A percentile compares a stretch with the other conserved stretches of the same genome.
These are phyloP conservation scores for Dasypogon diadema DNA, from an alignment of 2,888 invertebrate genomes.

Conservation along the genomic window DNA sequence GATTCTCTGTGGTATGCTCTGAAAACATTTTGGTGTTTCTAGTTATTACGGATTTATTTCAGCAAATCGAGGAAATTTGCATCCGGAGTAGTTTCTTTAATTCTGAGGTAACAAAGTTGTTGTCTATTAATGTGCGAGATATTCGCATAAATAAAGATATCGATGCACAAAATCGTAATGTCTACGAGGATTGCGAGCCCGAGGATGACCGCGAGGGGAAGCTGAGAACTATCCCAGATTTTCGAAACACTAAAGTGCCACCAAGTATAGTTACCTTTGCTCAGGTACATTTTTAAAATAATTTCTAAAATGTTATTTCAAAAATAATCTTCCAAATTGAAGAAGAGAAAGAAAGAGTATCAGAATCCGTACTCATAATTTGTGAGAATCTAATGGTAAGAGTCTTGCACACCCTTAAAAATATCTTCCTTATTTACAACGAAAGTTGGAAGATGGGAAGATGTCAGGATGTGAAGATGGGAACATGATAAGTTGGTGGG, in stretches of 20 bases:
- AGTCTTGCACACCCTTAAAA: too few relatives aligned
- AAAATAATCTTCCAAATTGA: too few relatives aligned
- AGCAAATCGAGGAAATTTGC: slow-evolving; percentile 89
- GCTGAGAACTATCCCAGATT: slow-evolving; percentile 72
- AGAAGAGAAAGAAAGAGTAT: too few relatives aligned
- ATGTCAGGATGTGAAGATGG: too few relatives aligned
- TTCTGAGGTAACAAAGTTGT: slow-evolving; percentile 86
- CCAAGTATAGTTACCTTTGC: slow-evolving; percentile 85
- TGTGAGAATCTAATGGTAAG: too few relatives aligned
- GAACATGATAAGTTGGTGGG: too few relatives aligned
- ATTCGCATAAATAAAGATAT: slow-evolving; percentile 85
- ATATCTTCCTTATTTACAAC: too few relatives aligned
- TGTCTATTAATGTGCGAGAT: slow-evolving; percentile 85
- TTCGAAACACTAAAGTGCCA: slow-evolving; percentile 81
- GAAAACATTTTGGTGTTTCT: neutral
- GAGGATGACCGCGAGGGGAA: slow-evolving; percentile 54
- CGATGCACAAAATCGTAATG: slow-evolving; percentile 63
- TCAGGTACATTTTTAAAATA: slow-evolving; percentile 71
- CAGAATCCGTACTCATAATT: too few relatives aligned
- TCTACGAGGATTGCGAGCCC: slow-evolving; percentile 46
- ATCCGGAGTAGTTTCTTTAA: slow-evolving; percentile 89
- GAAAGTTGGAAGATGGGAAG: too few relatives aligned
- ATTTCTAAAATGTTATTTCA: too few relatives aligned
- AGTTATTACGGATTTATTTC: slow-evolving; percentile 59
- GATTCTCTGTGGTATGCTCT: slow-evolving; percentile 78